Evolutionary conservation across 2,797 vertebrate genomes (phyloP).

Genomic region (Trichosurus vulpecula): DNA sequence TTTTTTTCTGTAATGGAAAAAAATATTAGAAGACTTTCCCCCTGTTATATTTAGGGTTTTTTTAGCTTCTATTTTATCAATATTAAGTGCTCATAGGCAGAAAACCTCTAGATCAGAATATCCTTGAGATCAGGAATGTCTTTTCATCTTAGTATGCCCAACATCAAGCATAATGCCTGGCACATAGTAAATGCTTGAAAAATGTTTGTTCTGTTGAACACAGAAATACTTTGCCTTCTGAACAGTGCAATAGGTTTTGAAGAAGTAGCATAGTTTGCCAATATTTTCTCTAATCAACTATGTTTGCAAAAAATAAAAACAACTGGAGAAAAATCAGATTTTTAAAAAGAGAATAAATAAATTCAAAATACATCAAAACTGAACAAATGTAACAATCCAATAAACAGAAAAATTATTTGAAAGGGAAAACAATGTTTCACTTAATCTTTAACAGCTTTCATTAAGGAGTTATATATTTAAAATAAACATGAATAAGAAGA

Average conservation of each 20-base stretch:
- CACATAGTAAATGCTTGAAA: not conserved
- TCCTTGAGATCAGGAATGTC: not conserved
- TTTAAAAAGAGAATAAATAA: not conserved
- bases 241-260: not conserved
- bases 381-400: not conserved
- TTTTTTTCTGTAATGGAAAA: not conserved
- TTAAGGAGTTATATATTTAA: not conserved
- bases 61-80: constrained; percentile 15
- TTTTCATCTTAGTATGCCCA: not conserved
- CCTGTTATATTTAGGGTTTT: constrained; percentile 16
- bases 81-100: not conserved
- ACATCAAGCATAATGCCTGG: not conserved
- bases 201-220: not conserved
- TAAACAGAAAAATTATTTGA: not conserved
- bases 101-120: not conserved
- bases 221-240: constrained; percentile 1
- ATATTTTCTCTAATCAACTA: constrained; percentile 11
- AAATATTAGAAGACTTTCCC: not conserved
- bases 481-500: not conserved
- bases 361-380: not conserved
- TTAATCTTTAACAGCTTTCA: not conserved
- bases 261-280: constrained; percentile 2
- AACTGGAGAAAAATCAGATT: constrained; percentile 24
- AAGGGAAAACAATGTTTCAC: not conserved
- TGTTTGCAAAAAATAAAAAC: constrained; percentile 24